phyloP scores from a whole-genome alignment of 2,797 vertebrate species.

The Neopelma chrysocephalum region DNA sequence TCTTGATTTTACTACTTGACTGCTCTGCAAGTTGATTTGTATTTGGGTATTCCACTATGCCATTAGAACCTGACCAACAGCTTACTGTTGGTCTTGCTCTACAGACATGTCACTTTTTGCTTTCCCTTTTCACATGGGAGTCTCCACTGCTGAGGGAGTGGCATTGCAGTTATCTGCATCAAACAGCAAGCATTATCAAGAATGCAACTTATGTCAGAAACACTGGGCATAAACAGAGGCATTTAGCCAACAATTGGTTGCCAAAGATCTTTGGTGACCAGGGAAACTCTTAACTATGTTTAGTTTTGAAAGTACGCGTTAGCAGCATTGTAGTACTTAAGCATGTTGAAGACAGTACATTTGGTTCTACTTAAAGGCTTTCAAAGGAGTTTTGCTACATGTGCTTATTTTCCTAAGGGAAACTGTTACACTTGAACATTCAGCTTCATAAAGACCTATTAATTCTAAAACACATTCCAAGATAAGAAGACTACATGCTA shows the following conservation, averaged over 20 bases:
- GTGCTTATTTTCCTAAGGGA: not conserved
- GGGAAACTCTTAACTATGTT: not conserved
- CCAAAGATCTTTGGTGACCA: not conserved
- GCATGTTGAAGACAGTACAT: not conserved
- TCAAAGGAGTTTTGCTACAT: not conserved
- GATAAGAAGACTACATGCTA: not conserved
- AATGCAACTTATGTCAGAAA: not conserved
- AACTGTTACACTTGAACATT: not conserved
- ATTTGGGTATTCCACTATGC: not conserved
- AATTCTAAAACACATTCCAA: not conserved
- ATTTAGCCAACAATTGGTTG: not conserved
- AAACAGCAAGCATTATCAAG: not conserved
- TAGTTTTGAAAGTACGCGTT: not conserved
- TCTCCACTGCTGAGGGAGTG: not conserved
- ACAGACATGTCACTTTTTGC: not conserved
- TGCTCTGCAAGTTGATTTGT: not conserved
- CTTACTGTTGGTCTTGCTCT: not conserved
- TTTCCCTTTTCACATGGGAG: not conserved
- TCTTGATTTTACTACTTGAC: not conserved
- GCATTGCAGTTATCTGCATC: constrained; percentile 5
- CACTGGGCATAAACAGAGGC: not conserved
- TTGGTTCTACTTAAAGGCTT: not conserved
- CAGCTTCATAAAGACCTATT: not conserved
- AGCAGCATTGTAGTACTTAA: not conserved
- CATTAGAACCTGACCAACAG: not conserved